A percentile compares a stretch with the other conserved stretches of the same genome.
phyloP scores from a whole-genome alignment of 1,140 invertebrate species.

The Rhizoglyphus robini region DNA sequence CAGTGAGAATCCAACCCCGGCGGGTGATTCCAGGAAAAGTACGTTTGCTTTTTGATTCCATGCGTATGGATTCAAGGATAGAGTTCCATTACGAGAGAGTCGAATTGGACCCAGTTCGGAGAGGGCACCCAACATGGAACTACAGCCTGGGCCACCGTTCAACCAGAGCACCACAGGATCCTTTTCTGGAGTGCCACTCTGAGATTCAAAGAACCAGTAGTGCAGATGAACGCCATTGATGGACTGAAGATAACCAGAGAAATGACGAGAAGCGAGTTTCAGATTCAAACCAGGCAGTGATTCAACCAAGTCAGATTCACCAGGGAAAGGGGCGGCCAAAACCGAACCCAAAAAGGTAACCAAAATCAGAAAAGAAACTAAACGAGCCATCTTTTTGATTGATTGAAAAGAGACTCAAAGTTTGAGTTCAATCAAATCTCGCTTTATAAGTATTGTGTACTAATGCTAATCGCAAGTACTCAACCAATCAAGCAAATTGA shows the following conservation, averaged over 20 bases:
- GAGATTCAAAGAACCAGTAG: slow-evolving; percentile 40
- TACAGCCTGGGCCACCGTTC: slow-evolving; percentile 44
- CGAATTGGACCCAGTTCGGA: slow-evolving; percentile 42
- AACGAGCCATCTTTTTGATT: neutral
- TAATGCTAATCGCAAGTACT: no score
- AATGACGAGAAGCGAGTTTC: slow-evolving; percentile 26
- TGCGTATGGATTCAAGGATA: slow-evolving; percentile 36
- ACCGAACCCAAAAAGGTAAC: neutral
- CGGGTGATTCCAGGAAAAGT: slow-evolving; percentile 42
- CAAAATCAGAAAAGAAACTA: neutral
- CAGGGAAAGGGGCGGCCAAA: neutral
- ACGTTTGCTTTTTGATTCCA: slow-evolving; percentile 61
- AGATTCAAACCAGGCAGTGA: slow-evolving; percentile 28
- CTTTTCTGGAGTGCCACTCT: slow-evolving; percentile 33
- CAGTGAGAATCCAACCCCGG: slow-evolving; percentile 45
- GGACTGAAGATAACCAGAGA: slow-evolving; percentile 31
- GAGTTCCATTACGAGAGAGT: slow-evolving; percentile 31
- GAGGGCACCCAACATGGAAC: slow-evolving; percentile 38
- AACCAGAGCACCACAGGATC: slow-evolving; percentile 43
- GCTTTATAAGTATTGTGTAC: no score
- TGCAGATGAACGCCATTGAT: slow-evolving; percentile 26
- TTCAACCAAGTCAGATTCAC: slow-evolving; percentile 25
- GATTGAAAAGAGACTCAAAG: no score
- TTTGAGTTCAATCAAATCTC: no score
- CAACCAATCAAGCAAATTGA: no score